Evolutionary conservation across 1,140 invertebrate species (phyloP).

Genomic region (Parapsyche elsis): DNA sequence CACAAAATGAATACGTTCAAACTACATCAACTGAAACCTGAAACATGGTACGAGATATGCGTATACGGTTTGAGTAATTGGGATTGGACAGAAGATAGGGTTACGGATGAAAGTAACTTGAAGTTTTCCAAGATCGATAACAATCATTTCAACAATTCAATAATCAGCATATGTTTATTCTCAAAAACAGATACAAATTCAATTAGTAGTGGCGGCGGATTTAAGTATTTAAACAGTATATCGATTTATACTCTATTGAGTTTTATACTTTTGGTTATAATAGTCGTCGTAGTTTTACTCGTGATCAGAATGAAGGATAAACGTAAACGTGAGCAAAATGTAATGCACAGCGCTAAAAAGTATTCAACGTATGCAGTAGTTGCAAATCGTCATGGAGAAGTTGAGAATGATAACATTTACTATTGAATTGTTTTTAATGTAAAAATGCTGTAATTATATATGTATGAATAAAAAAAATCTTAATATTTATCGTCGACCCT

Average conservation of each 20-base stretch:
- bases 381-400: neutral
- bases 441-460: slow-evolving; percentile 5
- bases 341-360: neutral
- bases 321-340: neutral
- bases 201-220: neutral
- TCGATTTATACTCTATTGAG: neutral
- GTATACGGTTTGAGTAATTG: slow-evolving; percentile 8
- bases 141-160: neutral
- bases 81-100: neutral
- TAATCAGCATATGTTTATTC: neutral
- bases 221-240: neutral
- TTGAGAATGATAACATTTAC: neutral
- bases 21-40: neutral
- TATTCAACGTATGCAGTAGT: neutral
- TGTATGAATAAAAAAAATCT: slow-evolving; percentile 1
- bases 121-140: neutral
- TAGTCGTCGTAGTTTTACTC: neutral
- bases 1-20: neutral
- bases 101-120: neutral
- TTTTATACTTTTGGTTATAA: neutral
- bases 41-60: slow-evolving; percentile 12
- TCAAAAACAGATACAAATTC: neutral
- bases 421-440: slow-evolving; percentile 14
- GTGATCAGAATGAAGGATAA: neutral
- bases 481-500: slow-evolving; percentile 61